These are phyloP conservation scores for Neodiprion lecontei DNA, from an alignment of 1,140 invertebrate species.

Conservation along the genomic window DNA sequence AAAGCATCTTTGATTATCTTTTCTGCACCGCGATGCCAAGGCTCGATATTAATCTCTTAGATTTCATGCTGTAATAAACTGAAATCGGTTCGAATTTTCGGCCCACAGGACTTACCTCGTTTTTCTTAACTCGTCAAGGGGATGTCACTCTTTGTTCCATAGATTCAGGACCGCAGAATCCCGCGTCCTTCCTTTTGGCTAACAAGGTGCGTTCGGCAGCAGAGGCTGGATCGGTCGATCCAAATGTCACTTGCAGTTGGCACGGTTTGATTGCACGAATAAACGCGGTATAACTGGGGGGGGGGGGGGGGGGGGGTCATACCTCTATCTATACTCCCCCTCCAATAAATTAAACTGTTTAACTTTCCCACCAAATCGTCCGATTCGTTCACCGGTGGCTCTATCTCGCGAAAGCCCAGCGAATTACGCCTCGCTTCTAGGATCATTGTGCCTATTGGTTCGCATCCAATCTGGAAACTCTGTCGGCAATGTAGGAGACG, in stretches of 20 bases:
- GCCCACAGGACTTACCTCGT: not conserved
- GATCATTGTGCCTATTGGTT: too few relatives aligned
- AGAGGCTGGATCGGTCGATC: too few relatives aligned
- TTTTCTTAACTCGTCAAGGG: not conserved
- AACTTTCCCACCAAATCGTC: not conserved
- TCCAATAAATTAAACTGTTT: slow-evolving; percentile 27
- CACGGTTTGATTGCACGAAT: slow-evolving; percentile 45
- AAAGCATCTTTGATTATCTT: too few relatives aligned
- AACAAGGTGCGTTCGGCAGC: too few relatives aligned
- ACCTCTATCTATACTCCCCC: slow-evolving; percentile 35
- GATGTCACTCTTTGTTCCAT: not conserved
- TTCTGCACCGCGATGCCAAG: too few relatives aligned
- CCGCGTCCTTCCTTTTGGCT: too few relatives aligned
- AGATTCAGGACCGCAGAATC: too few relatives aligned
- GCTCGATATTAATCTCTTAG: too few relatives aligned
- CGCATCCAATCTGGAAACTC: too few relatives aligned
- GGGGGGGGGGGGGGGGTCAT: slow-evolving; percentile 39
- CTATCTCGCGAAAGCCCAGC: not conserved
- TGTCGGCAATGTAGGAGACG: too few relatives aligned
- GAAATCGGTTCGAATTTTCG: not conserved
- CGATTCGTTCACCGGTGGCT: not conserved
- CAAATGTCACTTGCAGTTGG: not conserved
- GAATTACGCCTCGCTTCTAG: not conserved
- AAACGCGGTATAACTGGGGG: slow-evolving; percentile 56
- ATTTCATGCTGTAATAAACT: too few relatives aligned